Percentiles rank a stretch among this genome's conserved stretches.
Evolutionary conservation across 1,140 invertebrate genomes (phyloP).

Genomic region (Melipona quadrifasciata): DNA sequence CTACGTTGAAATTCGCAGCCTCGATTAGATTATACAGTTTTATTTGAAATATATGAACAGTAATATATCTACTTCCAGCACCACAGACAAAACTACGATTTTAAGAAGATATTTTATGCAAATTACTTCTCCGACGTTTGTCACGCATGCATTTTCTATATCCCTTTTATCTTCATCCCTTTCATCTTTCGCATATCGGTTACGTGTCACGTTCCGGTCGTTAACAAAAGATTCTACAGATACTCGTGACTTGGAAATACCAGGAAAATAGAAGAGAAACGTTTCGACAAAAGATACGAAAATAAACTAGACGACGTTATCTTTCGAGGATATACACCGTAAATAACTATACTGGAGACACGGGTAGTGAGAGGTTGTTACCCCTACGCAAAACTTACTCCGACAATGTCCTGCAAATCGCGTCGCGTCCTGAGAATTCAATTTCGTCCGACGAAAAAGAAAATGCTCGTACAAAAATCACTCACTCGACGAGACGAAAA

Average conservation of each 20-base stretch:
- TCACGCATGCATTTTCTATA: too few species aligned
- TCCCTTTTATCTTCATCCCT: not conserved
- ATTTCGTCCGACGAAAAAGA: not conserved
- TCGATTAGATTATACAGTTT: too few species aligned
- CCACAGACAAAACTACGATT: not conserved
- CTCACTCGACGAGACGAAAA: not conserved
- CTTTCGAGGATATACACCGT: not conserved
- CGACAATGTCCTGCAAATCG: not conserved
- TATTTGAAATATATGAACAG: too few species aligned
- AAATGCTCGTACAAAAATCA: not conserved
- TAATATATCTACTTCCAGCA: not conserved
- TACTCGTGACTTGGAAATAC: not conserved
- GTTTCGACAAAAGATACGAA: constrained; percentile 7
- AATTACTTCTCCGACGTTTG: not conserved
- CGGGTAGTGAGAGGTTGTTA: not conserved
- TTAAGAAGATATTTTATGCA: not conserved
- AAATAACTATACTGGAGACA: not conserved
- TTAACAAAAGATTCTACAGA: not conserved
- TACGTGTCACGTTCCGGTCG: too few species aligned
- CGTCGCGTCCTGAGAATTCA: not conserved
- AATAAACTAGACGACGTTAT: constrained; percentile 4
- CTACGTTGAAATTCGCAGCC: not conserved
- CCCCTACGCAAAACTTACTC: not conserved
- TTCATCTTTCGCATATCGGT: not conserved
- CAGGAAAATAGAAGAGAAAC: not conserved